Percentiles rank a stretch among this genome's conserved stretches.
These are phyloP conservation scores for Carassius auratus DNA, from an alignment of 2,113 vertebrate genomes.

Conservation along the genomic window DNA sequence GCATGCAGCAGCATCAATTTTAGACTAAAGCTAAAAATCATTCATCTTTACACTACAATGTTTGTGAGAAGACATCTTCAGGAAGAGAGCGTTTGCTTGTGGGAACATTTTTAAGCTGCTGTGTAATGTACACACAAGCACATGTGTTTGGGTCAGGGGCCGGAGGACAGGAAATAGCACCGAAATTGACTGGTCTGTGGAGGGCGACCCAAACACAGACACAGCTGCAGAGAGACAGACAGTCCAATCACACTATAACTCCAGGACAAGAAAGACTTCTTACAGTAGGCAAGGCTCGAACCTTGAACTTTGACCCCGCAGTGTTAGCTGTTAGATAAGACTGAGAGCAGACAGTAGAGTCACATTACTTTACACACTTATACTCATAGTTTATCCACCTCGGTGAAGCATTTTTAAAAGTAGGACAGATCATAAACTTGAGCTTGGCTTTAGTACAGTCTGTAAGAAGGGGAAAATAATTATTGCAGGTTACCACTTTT, in stretches of 20 bases:
- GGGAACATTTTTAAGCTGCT: too few relatives aligned
- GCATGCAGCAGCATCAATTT: background rate
- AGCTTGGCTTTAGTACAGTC: background rate
- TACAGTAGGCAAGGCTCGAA: background rate
- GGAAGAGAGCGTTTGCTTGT: background rate
- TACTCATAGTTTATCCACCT: background rate
- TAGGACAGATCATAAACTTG: background rate
- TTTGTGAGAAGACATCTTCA: background rate
- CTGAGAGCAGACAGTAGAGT: background rate
- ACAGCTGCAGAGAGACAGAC: background rate
- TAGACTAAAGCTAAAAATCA: background rate
- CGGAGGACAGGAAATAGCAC: constrained; percentile 49
- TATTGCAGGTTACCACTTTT: too few relatives aligned
- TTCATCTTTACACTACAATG: constrained; percentile 6
- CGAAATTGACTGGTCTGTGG: constrained; percentile 22
- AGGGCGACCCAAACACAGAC: background rate
- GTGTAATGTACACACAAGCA: background rate
- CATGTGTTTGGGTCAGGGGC: background rate
- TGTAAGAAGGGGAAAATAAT: background rate
- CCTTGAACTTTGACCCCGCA: background rate
- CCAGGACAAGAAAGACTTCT: background rate
- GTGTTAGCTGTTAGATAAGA: background rate
- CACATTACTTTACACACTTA: background rate
- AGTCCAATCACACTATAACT: background rate
- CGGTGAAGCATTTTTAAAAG: background rate